Base-by-base conservation (phyloP, 2,888 invertebrate species). In the Dendrolimus pini region DNA sequence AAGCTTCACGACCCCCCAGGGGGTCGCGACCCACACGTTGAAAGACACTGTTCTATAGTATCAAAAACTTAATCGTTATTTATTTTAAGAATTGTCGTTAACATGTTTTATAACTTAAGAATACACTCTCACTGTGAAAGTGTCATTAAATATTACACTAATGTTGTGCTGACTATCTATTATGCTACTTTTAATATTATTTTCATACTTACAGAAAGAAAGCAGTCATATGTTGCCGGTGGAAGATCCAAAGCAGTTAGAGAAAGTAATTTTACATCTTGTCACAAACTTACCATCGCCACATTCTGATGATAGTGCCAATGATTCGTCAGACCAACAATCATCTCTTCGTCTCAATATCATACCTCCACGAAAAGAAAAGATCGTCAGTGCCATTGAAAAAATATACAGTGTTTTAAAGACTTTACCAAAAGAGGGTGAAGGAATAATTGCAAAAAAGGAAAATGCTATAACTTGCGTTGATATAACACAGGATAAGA, bases 261-360 rank as follows among this genome's bases (percentile, higher is more conserved):
- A 95, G 68, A 92, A 93, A 67, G 95, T 94, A 0, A 94, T 96
- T 55, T 87, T 94, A 12, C 92, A 94, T 66, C 81, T 96, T 18
- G 84, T 89, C 1, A 83, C 79, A 0, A 76, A 85, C 56, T 63
- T 89, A n/a, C 87, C 87, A 0, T 75, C 81, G 0, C 74, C 79
- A 0, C 57, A 65, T 3, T 55, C 71, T 0, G 64, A 68, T 0
- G 67, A 63, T 2, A 41, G 56, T 10, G 47, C 2, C 54, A 59
- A 3, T 14, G 47, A 0, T 58, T 61, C 0, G 58, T 69, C n/a
- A 41, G 61, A 55, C 41, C 55, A 59, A 7, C 60, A 65, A 0
- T 63, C 64, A 1, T 52, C 58, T n/a, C 61, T 64, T 1, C 75
- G 70, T 0, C 68, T 87, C 2, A 67, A 77, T 1, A 78, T 86